phyloP scores from a whole-genome alignment of 2,113 vertebrate species.

The Pelusios castaneus region DNA sequence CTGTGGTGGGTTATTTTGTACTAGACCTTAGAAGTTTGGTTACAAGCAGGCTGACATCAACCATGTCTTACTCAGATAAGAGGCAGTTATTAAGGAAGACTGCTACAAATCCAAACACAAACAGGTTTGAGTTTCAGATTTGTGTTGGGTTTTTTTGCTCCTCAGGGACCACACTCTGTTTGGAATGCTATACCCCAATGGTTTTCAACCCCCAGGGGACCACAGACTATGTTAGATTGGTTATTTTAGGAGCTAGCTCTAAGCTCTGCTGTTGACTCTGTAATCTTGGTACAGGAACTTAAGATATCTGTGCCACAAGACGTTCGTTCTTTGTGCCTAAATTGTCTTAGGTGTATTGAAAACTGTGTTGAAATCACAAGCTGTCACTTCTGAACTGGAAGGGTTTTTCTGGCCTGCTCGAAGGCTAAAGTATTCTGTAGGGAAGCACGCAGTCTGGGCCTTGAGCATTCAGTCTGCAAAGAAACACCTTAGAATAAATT shows the following conservation, averaged over 20 bases:
- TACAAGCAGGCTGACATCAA: background rate
- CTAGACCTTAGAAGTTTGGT: background rate
- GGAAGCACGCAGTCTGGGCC: background rate
- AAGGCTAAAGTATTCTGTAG: background rate
- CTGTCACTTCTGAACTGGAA: background rate
- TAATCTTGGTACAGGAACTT: background rate
- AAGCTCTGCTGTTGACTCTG: background rate
- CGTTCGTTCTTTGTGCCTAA: background rate
- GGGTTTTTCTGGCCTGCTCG: background rate
- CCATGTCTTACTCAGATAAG: background rate
- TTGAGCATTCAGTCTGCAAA: background rate
- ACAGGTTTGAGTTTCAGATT: background rate
- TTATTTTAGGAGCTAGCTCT: background rate
- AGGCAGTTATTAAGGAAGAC: background rate
- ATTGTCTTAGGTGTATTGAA: background rate
- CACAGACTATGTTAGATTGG: background rate
- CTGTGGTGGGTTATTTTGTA: background rate
- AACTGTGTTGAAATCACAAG: background rate
- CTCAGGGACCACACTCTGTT: fast-evolving
- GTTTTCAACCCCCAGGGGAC: background rate
- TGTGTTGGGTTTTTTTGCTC: background rate
- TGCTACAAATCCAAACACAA: background rate
- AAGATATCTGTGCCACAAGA: background rate
- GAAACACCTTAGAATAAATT: background rate
- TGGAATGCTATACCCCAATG: background rate